Evolutionary conservation across 2,797 vertebrate species (phyloP).

Genomic region (Odontamblyopus lacepedii): DNA sequence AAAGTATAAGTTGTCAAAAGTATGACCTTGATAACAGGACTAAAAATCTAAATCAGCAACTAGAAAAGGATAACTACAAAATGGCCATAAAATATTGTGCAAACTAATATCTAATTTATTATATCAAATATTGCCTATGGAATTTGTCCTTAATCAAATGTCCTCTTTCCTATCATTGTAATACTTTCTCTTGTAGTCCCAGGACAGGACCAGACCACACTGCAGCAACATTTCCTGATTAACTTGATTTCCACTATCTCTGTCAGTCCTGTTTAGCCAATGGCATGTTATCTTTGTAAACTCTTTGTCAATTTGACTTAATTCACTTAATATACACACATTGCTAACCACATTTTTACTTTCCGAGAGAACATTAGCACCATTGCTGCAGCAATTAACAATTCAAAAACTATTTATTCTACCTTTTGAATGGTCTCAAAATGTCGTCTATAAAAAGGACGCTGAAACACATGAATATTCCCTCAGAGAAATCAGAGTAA

Average conservation of each 20-base stretch:
- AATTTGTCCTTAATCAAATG: neutral
- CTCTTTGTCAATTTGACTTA: conserved; percentile 33
- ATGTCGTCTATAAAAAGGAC: too few species aligned
- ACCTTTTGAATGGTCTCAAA: too few species aligned
- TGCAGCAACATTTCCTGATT: conserved; percentile 52
- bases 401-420: too few species aligned
- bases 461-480: neutral
- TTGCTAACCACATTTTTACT: neutral
- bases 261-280: conserved; percentile 44
- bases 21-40: neutral
- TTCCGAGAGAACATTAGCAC: too few species aligned
- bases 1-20: neutral
- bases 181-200: conserved; percentile 18
- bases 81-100: neutral
- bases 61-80: neutral
- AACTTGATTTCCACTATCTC: conserved; percentile 48
- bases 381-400: too few species aligned
- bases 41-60: neutral
- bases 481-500: conserved; percentile 31
- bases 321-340: neutral
- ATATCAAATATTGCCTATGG: too few species aligned
- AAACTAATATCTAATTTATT: neutral
- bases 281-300: conserved; percentile 39
- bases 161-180: neutral
- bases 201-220: conserved; percentile 26